phyloP scores from a whole-genome alignment of 2,113 vertebrate genomes.

The Aptenodytes forsteri region DNA sequence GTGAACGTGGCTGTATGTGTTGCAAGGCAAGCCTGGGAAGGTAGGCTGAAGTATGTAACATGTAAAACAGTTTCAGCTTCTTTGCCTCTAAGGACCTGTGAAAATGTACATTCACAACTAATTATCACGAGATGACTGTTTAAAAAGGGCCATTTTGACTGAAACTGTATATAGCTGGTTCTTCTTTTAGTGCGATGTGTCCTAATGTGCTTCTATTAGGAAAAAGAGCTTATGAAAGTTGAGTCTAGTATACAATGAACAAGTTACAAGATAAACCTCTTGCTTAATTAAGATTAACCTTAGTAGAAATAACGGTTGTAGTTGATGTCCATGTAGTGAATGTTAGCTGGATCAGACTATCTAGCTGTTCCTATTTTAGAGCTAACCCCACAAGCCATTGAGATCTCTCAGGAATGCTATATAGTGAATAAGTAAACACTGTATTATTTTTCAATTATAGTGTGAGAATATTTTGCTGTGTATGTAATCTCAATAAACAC shows the following conservation, averaged over 20 bases:
- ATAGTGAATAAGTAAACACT: not conserved
- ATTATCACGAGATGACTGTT: not conserved
- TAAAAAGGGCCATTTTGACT: not conserved
- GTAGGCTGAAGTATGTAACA: not conserved
- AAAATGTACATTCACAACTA: not conserved
- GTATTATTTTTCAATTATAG: not conserved
- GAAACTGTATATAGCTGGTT: not conserved
- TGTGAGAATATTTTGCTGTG: not conserved
- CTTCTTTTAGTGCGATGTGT: not conserved
- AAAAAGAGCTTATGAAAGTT: not conserved
- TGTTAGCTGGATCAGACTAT: not conserved
- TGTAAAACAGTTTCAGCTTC: not conserved
- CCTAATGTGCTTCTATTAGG: not conserved
- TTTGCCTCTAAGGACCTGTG: not conserved
- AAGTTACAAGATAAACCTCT: not conserved
- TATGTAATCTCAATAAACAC: not conserved
- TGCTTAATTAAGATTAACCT: not conserved
- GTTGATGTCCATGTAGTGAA: not conserved
- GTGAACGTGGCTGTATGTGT: rapidly evolving
- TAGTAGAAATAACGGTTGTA: not conserved
- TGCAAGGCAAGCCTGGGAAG: not conserved
- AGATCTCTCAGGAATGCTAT: not conserved
- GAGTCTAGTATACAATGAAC: not conserved
- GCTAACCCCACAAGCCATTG: not conserved
- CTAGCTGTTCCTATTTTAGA: not conserved